Conservation (phyloP, 1,140 invertebrate species). For the Sipha flava region DNA sequence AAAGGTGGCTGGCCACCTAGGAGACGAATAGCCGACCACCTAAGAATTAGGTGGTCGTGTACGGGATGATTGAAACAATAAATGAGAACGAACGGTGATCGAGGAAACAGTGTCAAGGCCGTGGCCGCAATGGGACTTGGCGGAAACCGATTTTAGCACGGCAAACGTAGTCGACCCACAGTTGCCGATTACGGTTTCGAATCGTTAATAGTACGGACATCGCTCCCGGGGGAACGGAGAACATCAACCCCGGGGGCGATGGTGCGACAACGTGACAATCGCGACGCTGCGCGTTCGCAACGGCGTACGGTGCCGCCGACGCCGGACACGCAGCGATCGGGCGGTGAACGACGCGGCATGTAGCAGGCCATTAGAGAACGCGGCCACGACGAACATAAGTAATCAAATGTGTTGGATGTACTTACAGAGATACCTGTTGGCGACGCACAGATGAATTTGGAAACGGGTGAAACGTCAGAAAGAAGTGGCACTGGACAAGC, state of each 20-base stretch:
- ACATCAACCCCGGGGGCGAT: too few species aligned
- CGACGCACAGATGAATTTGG: not conserved
- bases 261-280: not conserved
- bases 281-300: not conserved
- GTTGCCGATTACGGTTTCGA: too few species aligned
- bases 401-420: not conserved
- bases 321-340: not conserved
- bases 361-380: too few species aligned
- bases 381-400: not conserved
- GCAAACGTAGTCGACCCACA: not conserved
- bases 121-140: too few species aligned
- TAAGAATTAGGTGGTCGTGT: too few species aligned
- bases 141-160: not conserved
- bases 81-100: not conserved
- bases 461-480: not conserved
- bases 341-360: not conserved
- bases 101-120: not conserved
- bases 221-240: too few species aligned
- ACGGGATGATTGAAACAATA: too few species aligned
- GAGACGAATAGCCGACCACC: too few species aligned
- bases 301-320: too few species aligned
- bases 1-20: too few species aligned
- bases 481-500: not conserved
- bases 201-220: too few species aligned
- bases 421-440: conserved; percentile 23